Conservation (phyloP, 1,140 invertebrate genomes). For the Leptopilina boulardi region DNA sequence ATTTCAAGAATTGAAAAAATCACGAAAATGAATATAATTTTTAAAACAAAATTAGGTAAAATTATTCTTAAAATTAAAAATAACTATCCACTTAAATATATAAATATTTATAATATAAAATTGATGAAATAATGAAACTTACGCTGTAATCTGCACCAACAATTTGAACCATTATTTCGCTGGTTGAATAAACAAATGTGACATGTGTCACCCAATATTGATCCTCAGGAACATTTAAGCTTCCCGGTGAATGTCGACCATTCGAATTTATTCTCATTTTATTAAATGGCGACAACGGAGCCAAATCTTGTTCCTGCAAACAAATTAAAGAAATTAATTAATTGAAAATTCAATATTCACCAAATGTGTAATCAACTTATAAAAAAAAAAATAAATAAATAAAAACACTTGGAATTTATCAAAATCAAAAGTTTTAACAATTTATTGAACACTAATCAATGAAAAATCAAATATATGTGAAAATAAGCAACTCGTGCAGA, state of each 20-base stretch:
- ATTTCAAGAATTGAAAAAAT: too few relatives aligned
- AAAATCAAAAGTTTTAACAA: too few relatives aligned
- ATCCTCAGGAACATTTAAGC: constrained; percentile 74
- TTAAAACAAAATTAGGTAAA: too few relatives aligned
- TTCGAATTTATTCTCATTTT: neutral
- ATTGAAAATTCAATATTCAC: too few relatives aligned
- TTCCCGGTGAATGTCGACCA: constrained; percentile 56
- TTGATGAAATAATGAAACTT: constrained; percentile 58
- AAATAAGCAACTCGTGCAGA: constrained; percentile 2
- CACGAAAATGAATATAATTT: too few relatives aligned
- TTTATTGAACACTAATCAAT: too few relatives aligned
- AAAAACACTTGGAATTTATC: too few relatives aligned
- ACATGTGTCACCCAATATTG: constrained; percentile 66
- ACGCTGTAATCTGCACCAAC: constrained; percentile 77
- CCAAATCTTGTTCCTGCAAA: neutral
- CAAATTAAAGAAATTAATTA: too few relatives aligned
- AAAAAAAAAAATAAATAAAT: too few relatives aligned
- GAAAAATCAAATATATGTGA: too few relatives aligned
- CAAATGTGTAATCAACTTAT: too few relatives aligned
- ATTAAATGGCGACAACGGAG: neutral
- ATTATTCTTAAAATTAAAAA: too few relatives aligned
- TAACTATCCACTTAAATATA: constrained; percentile 36
- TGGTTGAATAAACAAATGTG: constrained; percentile 74
- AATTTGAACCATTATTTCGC: constrained; percentile 77
- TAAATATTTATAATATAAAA: constrained; percentile 18